Conservation (phyloP, 35 echinoderm and acorn worm genomes). For the Nesometra sesokonis region DNA sequence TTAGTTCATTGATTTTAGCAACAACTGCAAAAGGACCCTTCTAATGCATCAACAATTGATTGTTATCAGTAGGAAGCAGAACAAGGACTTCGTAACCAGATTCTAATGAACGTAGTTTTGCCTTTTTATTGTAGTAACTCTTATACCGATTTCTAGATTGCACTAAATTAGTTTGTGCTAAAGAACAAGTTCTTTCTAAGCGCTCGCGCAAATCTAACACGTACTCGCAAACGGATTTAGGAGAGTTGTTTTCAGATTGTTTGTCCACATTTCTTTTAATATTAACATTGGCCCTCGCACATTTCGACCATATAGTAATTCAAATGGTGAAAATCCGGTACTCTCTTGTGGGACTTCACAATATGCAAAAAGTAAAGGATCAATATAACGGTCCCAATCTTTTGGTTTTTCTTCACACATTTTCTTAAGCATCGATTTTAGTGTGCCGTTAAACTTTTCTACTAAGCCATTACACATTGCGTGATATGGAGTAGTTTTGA, state of each 20-base stretch:
- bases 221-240: slow-evolving; percentile 15
- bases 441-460: slow-evolving; percentile 19
- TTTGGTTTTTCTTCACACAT: slow-evolving; percentile 32
- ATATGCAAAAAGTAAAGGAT: slow-evolving; percentile 33
- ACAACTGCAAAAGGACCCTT: not conserved
- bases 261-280: not conserved
- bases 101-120: slow-evolving; percentile 9
- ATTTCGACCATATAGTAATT: no score
- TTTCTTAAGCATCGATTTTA: slow-evolving; percentile 13
- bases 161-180: slow-evolving; percentile 5
- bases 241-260: not conserved
- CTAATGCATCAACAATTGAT: slow-evolving; percentile 7
- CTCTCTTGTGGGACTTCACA: no score
- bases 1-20: not conserved
- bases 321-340: no score
- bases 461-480: slow-evolving; percentile 32
- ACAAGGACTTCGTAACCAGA: slow-evolving; percentile 23
- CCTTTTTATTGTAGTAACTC: slow-evolving; percentile 21
- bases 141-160: not conserved
- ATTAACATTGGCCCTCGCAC: not conserved
- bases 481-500: slow-evolving; percentile 32
- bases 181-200: slow-evolving; percentile 11
- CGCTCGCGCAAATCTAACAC: slow-evolving; percentile 17
- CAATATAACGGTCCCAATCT: slow-evolving; percentile 47
- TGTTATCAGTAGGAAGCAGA: slow-evolving; percentile 12